Evolutionary conservation across 2,888 invertebrate species (phyloP).

Genomic region (Nomada fucata): DNA sequence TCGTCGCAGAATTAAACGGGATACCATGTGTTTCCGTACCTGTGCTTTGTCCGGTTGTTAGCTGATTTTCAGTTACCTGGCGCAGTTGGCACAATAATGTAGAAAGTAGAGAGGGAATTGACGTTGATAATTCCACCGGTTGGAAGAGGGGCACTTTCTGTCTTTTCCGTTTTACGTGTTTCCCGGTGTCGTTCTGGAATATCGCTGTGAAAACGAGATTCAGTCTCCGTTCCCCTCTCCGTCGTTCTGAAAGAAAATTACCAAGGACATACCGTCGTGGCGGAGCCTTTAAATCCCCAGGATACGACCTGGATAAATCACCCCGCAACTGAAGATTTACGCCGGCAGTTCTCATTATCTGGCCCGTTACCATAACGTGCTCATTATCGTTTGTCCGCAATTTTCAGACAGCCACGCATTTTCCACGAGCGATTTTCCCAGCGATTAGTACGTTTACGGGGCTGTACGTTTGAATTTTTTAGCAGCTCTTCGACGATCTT

Average conservation of each 20-base stretch:
- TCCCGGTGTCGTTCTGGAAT: neutral
- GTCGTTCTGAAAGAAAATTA: slow-evolving; percentile 43
- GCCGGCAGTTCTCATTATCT: slow-evolving; percentile 41
- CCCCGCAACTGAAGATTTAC: slow-evolving; percentile 44
- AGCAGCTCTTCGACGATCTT: neutral
- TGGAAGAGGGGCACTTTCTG: neutral
- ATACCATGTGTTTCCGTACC: neutral
- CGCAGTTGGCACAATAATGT: neutral
- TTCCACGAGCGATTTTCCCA: neutral
- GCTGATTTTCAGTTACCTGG: slow-evolving; percentile 17
- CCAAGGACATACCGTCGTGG: slow-evolving; percentile 16
- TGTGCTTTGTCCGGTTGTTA: slow-evolving; percentile 1
- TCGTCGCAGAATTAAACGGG: slow-evolving; percentile 40
- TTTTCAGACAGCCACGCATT: slow-evolving; percentile 6
- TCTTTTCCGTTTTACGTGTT: slow-evolving; percentile 13
- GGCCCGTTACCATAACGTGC: slow-evolving; percentile 42
- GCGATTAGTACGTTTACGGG: neutral
- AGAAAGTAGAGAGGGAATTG: neutral
- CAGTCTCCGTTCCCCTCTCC: neutral
- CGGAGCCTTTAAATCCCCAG: slow-evolving; percentile 31
- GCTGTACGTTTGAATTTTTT: neutral
- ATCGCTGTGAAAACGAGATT: slow-evolving; percentile 8
- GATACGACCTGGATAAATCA: slow-evolving; percentile 36
- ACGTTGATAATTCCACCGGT: slow-evolving; percentile 38
- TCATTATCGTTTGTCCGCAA: slow-evolving; percentile 40